Percentiles rank a stretch among this genome's conserved stretches.
These are phyloP conservation scores for Marcusenius ussheri DNA, from an alignment of 2,113 vertebrate genomes.

Conservation along the genomic window DNA sequence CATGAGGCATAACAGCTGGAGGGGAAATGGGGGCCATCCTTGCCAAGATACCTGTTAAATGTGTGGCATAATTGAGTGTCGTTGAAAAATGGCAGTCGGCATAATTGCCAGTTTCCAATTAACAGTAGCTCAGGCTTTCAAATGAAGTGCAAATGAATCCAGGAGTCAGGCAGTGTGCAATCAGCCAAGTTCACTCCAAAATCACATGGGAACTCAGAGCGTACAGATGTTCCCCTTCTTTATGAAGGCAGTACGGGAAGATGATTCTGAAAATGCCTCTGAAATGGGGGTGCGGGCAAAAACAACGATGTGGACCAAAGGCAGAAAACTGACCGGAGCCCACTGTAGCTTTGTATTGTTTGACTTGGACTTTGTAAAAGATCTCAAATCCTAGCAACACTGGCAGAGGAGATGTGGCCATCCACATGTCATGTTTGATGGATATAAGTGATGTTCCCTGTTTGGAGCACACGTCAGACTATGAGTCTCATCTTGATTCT, in stretches of 20 bases:
- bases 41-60: background rate
- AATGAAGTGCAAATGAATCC: conserved; percentile 15
- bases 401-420: background rate
- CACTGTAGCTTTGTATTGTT: background rate
- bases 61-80: background rate
- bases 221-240: background rate
- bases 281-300: background rate
- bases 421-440: background rate
- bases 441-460: background rate
- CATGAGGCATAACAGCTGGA: background rate
- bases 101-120: conserved; percentile 17
- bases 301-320: background rate
- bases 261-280: background rate
- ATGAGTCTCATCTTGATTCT: background rate
- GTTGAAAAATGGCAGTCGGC: background rate
- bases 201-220: background rate
- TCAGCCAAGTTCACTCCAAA: background rate
- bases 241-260: background rate
- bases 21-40: background rate
- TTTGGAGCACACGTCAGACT: background rate
- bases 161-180: background rate
- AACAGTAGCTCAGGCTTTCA: conserved; percentile 1
- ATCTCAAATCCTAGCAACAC: background rate
- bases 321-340: background rate
- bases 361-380: background rate